phyloP scores from a whole-genome alignment of 2,113 vertebrate genomes.

The Pipa parva region DNA sequence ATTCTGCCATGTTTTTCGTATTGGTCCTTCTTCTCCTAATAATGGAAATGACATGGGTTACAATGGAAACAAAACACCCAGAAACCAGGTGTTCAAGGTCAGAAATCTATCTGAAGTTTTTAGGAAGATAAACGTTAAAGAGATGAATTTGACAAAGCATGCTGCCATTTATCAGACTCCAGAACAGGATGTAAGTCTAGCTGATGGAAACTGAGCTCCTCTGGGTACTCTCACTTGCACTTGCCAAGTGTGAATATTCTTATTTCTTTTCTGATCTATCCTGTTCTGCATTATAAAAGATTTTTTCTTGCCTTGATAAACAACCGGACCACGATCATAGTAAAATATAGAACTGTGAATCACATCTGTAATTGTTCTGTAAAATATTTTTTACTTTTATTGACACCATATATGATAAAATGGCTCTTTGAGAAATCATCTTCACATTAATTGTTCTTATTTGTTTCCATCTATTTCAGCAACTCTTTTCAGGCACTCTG shows the following conservation, averaged over 20 bases:
- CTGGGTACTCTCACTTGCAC: not conserved
- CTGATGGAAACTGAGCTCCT: slow-evolving; percentile 40
- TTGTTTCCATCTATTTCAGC: too few relatives aligned
- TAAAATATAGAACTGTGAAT: too few relatives aligned
- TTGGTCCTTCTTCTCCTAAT: slow-evolving; percentile 89
- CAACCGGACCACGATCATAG: too few relatives aligned
- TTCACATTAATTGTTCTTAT: too few relatives aligned
- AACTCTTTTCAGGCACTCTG: too few relatives aligned
- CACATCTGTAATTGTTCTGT: too few relatives aligned
- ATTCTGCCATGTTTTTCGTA: slow-evolving; percentile 93
- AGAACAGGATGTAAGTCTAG: slow-evolving; percentile 66
- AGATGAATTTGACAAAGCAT: slow-evolving; percentile 69
- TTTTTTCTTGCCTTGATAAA: too few relatives aligned
- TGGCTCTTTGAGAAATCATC: too few relatives aligned
- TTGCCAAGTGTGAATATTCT: too few relatives aligned
- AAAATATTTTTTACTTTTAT: too few relatives aligned
- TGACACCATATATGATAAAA: too few relatives aligned
- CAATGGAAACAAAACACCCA: slow-evolving; percentile 96
- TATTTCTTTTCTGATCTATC: not conserved
- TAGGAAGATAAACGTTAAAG: slow-evolving; percentile 70
- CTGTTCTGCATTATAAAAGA: too few relatives aligned
- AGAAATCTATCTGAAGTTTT: slow-evolving; percentile 71
- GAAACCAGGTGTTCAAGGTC: slow-evolving; percentile 97
- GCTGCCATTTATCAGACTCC: slow-evolving; percentile 65
- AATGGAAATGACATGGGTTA: slow-evolving; percentile 95